Conservation (phyloP, 1,140 invertebrate species). For the Caenorhabditis latens region DNA sequence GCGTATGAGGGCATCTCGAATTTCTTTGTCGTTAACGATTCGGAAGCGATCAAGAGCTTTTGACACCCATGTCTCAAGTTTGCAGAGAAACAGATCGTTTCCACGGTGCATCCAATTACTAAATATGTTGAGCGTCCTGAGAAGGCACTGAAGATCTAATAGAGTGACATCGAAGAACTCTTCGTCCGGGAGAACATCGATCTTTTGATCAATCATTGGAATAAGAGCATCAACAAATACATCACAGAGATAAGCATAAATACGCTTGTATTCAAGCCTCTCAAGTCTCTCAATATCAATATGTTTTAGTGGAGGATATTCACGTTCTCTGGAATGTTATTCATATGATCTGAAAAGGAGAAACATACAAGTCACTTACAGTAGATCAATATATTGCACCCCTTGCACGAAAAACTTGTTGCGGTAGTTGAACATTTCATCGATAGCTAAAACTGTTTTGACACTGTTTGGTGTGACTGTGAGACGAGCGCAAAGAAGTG, state of each 20-base stretch:
- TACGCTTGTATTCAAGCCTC: slow-evolving; percentile 11
- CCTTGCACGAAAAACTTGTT: slow-evolving; percentile 41
- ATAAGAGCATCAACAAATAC: slow-evolving; percentile 7
- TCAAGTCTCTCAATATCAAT: background rate
- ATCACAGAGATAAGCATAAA: slow-evolving; percentile 17
- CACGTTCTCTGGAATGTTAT: slow-evolving; percentile 3
- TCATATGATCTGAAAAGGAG: background rate
- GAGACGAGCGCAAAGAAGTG: slow-evolving; percentile 11
- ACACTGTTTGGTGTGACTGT: slow-evolving; percentile 12
- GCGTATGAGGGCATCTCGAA: slow-evolving; percentile 1
- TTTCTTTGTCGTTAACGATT: slow-evolving; percentile 26
- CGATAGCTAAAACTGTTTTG: slow-evolving; percentile 43
- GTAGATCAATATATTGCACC: slow-evolving; percentile 8
- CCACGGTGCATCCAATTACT: background rate
- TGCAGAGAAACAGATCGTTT: slow-evolving; percentile 3
- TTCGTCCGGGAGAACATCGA: background rate
- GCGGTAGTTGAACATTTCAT: slow-evolving; percentile 42
- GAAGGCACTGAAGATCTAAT: slow-evolving; percentile 27
- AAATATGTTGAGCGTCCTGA: slow-evolving; percentile 40
- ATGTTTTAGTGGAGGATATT: slow-evolving; percentile 14
- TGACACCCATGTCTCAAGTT: background rate
- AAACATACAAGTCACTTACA: background rate
- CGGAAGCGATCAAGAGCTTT: slow-evolving; percentile 34
- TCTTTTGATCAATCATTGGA: slow-evolving; percentile 9
- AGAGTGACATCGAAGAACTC: slow-evolving; percentile 8